Evolutionary conservation across 2,888 invertebrate species (phyloP).

Genomic region (Reticulitermes lucifugus): DNA sequence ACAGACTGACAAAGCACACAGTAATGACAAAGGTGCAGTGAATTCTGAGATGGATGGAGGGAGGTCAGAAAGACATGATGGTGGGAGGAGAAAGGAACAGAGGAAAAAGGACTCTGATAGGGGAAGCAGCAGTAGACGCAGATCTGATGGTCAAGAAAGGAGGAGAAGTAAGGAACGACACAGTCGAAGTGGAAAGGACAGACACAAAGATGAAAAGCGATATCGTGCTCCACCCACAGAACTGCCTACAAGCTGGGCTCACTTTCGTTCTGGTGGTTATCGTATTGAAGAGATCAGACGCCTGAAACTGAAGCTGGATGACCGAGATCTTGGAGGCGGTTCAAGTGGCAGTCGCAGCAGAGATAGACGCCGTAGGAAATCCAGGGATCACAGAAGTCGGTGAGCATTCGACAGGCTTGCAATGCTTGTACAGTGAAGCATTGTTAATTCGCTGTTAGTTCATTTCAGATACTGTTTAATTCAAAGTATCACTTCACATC

Average conservation of each 20-base stretch:
- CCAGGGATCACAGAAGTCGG: conserved; percentile 41
- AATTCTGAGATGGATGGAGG: conserved; percentile 14
- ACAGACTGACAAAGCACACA: conserved; percentile 21
- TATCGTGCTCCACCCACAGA: conserved; percentile 33
- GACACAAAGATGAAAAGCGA: conserved; percentile 38
- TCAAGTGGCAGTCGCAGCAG: conserved; percentile 3
- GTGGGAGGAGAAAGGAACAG: conserved; percentile 17
- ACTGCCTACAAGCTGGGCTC: conserved; percentile 49
- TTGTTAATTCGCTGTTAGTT: no score
- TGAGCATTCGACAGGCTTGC: background rate
- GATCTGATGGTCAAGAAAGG: conserved; percentile 20
- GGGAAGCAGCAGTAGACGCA: conserved; percentile 21
- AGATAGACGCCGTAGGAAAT: conserved; percentile 26
- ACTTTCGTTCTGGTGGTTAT: conserved; percentile 46
- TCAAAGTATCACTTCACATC: no score
- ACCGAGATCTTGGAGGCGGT: background rate
- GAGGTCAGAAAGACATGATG: background rate
- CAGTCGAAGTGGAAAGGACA: conserved; percentile 41
- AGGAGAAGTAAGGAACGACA: conserved; percentile 45
- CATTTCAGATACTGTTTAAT: no score
- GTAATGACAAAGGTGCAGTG: conserved; percentile 9
- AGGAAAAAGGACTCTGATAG: conserved; percentile 38
- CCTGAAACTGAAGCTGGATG: conserved; percentile 46
- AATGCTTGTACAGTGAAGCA: no score
- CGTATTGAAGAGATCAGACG: conserved; percentile 50